Evolutionary conservation across 2,888 invertebrate species (phyloP).

Genomic region (Agriotes lineatus): DNA sequence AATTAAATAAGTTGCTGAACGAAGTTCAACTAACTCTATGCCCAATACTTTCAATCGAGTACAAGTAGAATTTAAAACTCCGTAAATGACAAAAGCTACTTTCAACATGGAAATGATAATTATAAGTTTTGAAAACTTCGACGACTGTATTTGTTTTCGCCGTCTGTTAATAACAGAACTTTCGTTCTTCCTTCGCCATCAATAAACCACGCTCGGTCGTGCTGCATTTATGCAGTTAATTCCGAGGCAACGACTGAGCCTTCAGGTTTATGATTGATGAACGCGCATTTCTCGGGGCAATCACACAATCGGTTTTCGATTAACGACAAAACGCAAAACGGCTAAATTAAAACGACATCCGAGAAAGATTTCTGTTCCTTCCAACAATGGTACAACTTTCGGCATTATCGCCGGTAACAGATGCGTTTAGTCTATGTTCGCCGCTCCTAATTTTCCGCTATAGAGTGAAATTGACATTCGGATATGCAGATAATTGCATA

Average conservation of each 20-base stretch:
- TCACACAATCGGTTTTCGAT: conserved; percentile 17
- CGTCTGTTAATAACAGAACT: neutral
- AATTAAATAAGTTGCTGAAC: too few relatives aligned
- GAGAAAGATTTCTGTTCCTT: neutral
- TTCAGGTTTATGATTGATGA: conserved; percentile 15
- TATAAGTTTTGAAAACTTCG: too few relatives aligned
- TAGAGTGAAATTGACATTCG: neutral
- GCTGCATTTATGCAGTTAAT: conserved; percentile 15
- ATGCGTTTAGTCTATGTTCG: too few relatives aligned
- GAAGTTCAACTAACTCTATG: too few relatives aligned
- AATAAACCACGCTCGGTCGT: neutral
- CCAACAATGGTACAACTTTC: neutral
- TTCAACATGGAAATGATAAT: too few relatives aligned
- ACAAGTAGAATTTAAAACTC: too few relatives aligned
- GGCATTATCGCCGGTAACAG: neutral
- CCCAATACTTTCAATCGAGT: too few relatives aligned
- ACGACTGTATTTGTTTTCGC: too few relatives aligned
- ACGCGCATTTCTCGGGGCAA: conserved; percentile 2
- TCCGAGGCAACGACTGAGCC: neutral
- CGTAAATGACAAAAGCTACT: too few relatives aligned
- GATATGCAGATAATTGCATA: neutral
- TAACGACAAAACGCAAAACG: conserved; percentile 16
- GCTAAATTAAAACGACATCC: conserved; percentile 14
- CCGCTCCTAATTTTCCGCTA: too few relatives aligned
- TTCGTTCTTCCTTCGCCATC: neutral